Evolutionary conservation across 2,888 invertebrate genomes (phyloP).

Genomic region (Aquatica leii): DNA sequence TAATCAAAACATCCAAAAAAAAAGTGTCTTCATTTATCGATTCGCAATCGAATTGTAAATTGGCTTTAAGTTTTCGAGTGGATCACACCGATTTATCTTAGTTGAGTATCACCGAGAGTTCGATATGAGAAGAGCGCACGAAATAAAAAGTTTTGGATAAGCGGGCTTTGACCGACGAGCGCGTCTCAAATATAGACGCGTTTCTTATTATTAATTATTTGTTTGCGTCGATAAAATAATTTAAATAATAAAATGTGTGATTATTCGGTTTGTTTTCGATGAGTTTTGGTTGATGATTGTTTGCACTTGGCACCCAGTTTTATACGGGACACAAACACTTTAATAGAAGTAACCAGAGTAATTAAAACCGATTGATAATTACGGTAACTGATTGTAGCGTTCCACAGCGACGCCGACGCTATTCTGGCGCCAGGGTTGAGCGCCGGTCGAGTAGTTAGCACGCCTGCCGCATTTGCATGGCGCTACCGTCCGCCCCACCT

Average conservation of each 20-base stretch:
- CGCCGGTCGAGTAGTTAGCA: conserved; percentile 61
- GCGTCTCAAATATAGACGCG: conserved; percentile 3
- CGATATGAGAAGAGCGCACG: conserved; percentile 6
- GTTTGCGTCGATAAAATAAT: conserved; percentile 25
- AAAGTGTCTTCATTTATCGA: conserved; percentile 1
- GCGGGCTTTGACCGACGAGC: conserved; percentile 16
- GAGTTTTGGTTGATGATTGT: neutral
- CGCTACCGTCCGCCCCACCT: conserved; percentile 55
- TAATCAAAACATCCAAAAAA: conserved; percentile 3
- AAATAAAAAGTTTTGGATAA: conserved; percentile 15
- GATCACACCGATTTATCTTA: conserved; percentile 22
- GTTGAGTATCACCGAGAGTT: conserved; percentile 19
- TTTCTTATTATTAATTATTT: conserved; percentile 26
- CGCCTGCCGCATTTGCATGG: conserved; percentile 62
- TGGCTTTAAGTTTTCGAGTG: conserved; percentile 18
- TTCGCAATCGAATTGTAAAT: conserved; percentile 16
- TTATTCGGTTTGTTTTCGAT: conserved; percentile 6
- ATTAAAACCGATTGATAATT: conserved; percentile 52
- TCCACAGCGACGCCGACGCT: conserved; percentile 60
- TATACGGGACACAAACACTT: conserved; percentile 23
- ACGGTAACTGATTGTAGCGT: conserved; percentile 59
- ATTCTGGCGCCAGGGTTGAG: conserved; percentile 59
- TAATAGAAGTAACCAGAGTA: conserved; percentile 51
- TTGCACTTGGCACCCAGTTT: conserved; percentile 12
- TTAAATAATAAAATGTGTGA: conserved; percentile 15